Evolutionary conservation across 2,113 vertebrate genomes (phyloP).

Genomic region (Pantherophis guttatus): DNA sequence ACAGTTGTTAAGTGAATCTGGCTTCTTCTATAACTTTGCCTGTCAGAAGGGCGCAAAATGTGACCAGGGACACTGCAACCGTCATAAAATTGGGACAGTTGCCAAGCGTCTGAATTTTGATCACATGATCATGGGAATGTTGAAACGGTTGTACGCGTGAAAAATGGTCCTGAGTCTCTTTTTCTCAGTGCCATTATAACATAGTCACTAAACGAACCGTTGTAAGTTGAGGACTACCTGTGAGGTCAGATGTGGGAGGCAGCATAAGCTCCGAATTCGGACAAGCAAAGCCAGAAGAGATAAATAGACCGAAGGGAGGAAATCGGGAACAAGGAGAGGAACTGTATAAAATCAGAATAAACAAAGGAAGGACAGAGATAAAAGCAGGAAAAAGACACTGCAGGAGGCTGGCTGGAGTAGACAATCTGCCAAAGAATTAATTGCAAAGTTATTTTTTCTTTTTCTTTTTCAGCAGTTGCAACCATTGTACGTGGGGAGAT

Average conservation of each 20-base stretch:
- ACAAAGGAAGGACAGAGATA: background rate
- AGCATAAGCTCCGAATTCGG: background rate
- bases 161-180: background rate
- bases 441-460: background rate
- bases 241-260: background rate
- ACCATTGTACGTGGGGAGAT: background rate
- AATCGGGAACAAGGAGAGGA: background rate
- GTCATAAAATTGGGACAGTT: background rate
- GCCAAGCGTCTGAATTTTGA: background rate
- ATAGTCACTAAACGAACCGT: background rate
- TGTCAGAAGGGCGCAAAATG: background rate
- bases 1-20: background rate
- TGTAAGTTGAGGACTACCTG: background rate
- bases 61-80: too few relatives aligned
- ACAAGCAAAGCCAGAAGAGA: background rate
- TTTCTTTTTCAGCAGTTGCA: background rate
- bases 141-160: background rate
- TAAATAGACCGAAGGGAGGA: background rate
- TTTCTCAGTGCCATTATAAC: background rate
- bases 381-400: rapidly evolving
- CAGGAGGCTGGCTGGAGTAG: background rate
- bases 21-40: background rate
- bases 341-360: background rate
- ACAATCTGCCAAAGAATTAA: background rate
- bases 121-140: background rate